Percentiles rank a stretch among this genome's conserved stretches.
Conservation (phyloP, 2,888 invertebrate species). For the Acronicta aceris region DNA sequence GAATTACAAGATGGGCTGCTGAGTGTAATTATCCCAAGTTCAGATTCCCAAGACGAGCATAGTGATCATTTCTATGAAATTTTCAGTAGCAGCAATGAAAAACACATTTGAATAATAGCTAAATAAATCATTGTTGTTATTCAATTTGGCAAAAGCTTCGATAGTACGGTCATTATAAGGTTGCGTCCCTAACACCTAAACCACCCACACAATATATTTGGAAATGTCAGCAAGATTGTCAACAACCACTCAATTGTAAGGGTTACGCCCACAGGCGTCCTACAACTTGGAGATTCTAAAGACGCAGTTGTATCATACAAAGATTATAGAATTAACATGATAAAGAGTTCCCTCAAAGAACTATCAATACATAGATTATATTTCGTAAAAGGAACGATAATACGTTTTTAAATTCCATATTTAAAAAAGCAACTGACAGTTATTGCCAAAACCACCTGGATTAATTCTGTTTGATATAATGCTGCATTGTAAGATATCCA, state of each 20-base stretch:
- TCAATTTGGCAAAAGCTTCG: no score
- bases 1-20: no score
- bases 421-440: conserved; percentile 42
- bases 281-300: conserved; percentile 18
- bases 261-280: conserved; percentile 39
- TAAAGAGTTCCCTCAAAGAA: conserved; percentile 23
- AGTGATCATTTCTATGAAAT: no score
- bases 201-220: conserved; percentile 5
- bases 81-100: no score
- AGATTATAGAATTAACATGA: conserved; percentile 39
- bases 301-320: conserved; percentile 27
- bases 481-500: conserved; percentile 23
- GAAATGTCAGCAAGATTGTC: conserved; percentile 30
- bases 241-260: conserved; percentile 31
- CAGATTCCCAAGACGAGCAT: no score
- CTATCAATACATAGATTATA: conserved; percentile 39
- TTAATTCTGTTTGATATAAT: conserved; percentile 19
- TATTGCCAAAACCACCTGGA: conserved; percentile 38
- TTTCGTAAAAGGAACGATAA: conserved; percentile 41
- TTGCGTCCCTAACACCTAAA: not conserved
- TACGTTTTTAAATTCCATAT: conserved; percentile 49
- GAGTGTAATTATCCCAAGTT: no score
- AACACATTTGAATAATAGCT: no score
- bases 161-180: not conserved
- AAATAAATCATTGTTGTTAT: no score